Evolutionary conservation across 1,140 invertebrate species (phyloP).

Genomic region (Cotesia glomerata): DNA sequence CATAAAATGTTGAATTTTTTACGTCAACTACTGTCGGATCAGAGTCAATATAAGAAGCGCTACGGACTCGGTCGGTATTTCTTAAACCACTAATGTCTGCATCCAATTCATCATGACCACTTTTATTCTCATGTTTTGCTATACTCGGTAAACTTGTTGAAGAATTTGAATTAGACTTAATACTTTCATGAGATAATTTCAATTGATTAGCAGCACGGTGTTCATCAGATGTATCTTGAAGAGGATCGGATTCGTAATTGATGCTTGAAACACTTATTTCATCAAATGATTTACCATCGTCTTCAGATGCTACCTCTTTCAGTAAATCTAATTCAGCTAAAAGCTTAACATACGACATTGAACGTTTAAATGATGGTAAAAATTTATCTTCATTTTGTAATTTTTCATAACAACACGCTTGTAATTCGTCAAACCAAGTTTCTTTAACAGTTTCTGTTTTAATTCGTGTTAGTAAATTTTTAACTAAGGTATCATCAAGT

Average conservation of each 20-base stretch:
- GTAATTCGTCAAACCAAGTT: slow-evolving; percentile 86
- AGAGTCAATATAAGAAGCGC: slow-evolving; percentile 38
- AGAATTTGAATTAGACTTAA: slow-evolving; percentile 41
- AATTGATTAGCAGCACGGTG: slow-evolving; percentile 20
- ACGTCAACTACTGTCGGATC: slow-evolving; percentile 39
- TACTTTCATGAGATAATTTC: slow-evolving; percentile 31
- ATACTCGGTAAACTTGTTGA: slow-evolving; percentile 41
- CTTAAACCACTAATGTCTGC: slow-evolving; percentile 11
- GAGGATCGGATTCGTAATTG: slow-evolving; percentile 53
- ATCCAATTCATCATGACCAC: slow-evolving; percentile 40
- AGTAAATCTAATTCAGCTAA: slow-evolving; percentile 79
- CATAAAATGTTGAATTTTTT: slow-evolving; percentile 44
- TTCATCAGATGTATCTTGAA: slow-evolving; percentile 43
- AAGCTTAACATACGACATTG: slow-evolving; percentile 74
- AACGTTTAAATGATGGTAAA: slow-evolving; percentile 74
- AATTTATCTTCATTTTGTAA: slow-evolving; percentile 72
- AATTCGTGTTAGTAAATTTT: slow-evolving; percentile 71
- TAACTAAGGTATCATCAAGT: slow-evolving; percentile 71
- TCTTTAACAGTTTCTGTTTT: slow-evolving; percentile 71
- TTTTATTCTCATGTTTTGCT: slow-evolving; percentile 27
- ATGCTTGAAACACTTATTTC: slow-evolving; percentile 60
- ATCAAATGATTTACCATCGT: slow-evolving; percentile 65
- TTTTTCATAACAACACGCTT: slow-evolving; percentile 74
- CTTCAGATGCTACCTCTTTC: slow-evolving; percentile 65
- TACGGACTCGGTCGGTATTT: slow-evolving; percentile 36